Base-by-base conservation (phyloP, 2,888 invertebrate genomes). In the Falcaria lacertinaria region DNA sequence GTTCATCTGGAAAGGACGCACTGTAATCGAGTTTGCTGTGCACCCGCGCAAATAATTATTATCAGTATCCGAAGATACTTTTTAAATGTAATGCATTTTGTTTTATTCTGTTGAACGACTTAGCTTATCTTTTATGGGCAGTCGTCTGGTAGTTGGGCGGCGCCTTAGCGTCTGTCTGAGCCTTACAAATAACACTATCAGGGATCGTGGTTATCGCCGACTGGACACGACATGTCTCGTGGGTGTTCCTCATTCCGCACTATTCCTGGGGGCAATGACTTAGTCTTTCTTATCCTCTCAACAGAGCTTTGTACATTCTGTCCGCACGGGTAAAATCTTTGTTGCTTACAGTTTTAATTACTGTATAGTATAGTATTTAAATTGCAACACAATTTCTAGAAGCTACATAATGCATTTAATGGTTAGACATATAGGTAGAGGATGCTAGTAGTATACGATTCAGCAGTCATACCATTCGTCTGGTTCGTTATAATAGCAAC, bases 81-180 rank as follows among this genome's bases (percentile, higher is more conserved):
- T 34, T 51, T 43, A 44, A 48, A 54, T 52, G 59, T 50, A 61
- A 65, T 67, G 59, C 63, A 65, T 56, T 61, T 60, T 52, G 45
- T 45, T 56, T 55, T 47, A 60, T 65, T 64, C 47, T 50, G 57
- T 48, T 52, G 54, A 57, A 58, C 58, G 61, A 64, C 60, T 61
- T 60, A 64, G 64, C 64, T 75, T 75, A 74, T 75, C 72, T 76
- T 78, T 77, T 77, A 76, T 66, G 72, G 68, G 68, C 60, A 55
- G 67, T 64, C 61, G 72, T 74, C 69, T 65, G 58, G 65, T 55
- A 57, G 62, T 54, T 56, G 56, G 52, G 47, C 52, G 78, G 80
- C 83, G 80, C 78, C 81, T 60, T 52, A 44, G 48, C 58, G 80
- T 81, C 81, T 80, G 64, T 54, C 53, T 46, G 60, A 58, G 51